Conservation (phyloP, 37 sponge, comb jelly and placozoan genomes). For the Agelas oroides region DNA sequence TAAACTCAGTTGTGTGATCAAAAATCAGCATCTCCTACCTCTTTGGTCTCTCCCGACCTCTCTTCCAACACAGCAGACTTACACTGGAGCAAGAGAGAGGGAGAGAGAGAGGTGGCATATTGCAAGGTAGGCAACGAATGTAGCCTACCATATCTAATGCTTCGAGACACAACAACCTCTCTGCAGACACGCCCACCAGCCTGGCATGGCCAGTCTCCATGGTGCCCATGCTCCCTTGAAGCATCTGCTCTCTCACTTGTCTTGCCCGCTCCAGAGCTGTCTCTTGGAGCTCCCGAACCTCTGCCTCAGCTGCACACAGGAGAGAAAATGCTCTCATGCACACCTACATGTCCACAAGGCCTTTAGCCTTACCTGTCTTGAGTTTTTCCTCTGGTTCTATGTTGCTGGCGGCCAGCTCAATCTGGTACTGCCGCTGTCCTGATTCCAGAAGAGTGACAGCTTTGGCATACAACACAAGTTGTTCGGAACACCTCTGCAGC, state of each 20-base stretch:
- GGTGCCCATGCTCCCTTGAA: no score
- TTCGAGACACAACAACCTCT: conserved; percentile 50
- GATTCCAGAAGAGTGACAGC: conserved; percentile 45
- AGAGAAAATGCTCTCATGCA: neutral
- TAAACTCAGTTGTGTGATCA: neutral
- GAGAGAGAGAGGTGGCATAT: neutral
- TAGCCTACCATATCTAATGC: conserved; percentile 63
- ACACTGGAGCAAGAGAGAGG: conserved; percentile 24
- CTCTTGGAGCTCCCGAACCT: conserved; percentile 17
- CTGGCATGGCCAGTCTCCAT: neutral
- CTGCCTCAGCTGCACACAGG: conserved; percentile 13
- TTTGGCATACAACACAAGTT: conserved; percentile 76
- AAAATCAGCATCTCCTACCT: conserved; percentile 22
- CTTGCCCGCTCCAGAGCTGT: conserved; percentile 42
- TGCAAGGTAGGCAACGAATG: no score
- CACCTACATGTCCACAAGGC: no score
- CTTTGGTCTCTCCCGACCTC: conserved; percentile 18
- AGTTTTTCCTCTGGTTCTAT: conserved; percentile 6
- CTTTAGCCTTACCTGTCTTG: conserved; percentile 34
- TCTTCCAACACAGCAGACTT: conserved; percentile 64
- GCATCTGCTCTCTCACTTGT: conserved; percentile 25
- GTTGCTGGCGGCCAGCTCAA: conserved; percentile 45
- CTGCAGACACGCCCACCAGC: conserved; percentile 44
- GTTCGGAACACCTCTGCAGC: conserved; percentile 71
- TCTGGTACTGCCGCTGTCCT: conserved; percentile 35